Evolutionary conservation across 2,888 invertebrate genomes (phyloP), one percentile per base, ranked within the genome.

Genomic region (Brachyptera putata): DNA sequence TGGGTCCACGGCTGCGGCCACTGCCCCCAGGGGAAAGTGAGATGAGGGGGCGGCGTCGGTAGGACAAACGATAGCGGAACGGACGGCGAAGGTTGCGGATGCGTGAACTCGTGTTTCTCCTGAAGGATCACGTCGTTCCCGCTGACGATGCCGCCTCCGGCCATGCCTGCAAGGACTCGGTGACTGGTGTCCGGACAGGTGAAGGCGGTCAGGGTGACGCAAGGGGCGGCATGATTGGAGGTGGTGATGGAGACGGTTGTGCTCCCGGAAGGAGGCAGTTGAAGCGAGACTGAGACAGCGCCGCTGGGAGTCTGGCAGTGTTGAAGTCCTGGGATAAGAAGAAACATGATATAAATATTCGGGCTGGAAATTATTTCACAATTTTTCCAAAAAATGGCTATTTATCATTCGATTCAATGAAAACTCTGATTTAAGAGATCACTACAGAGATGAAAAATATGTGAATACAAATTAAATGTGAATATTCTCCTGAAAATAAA

Each of bases 71-170:
- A 65, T 13, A 68, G 58, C 1, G 67, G 68, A 13, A 61, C 57
- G 13, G 67, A 66, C 11, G 68, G 67, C 5, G 68, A 67, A 2
- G 67, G 67, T 49, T 67, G 66, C n/a, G 64, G 65, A 4, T 50
- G 56, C 14, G 43, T 24, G 2, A 57, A 21, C n/a, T 18, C 24
- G 7, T 57, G n/a, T 1, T 16, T 16, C 36, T 53, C 34, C 16
- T 53, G 53, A 3, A 53, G 53, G 25, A 55, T 56, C 18, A 56
- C 22, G 53, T 37, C 1, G 43, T 55, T 26, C 14, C 26, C 25
- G 49, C 25, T 58, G 41, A 63, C 37, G 24, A 63, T 49, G n/a
- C 61, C 61, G 25, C 61, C 61, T 5, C 63, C 63, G 1, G 63
- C 61, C 60, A 63, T 59, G 43, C 50, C 61, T 9, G 62, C 59